Percentiles rank a stretch among this genome's conserved stretches.
These are phyloP conservation scores for Cistogaster globosa DNA, from an alignment of 2,888 invertebrate species.

Conservation along the genomic window DNA sequence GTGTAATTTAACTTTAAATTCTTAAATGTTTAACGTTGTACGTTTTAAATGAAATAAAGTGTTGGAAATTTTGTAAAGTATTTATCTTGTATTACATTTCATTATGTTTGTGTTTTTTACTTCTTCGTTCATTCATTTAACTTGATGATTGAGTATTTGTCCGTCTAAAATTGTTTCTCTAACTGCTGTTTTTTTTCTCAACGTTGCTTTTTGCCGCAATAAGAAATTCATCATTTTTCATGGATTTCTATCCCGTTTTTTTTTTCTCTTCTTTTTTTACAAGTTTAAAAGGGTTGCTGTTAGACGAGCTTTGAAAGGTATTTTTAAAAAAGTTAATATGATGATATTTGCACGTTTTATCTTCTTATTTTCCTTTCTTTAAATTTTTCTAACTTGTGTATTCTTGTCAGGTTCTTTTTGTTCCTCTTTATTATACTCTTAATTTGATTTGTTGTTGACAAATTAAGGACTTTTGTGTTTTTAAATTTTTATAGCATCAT, in stretches of 20 bases:
- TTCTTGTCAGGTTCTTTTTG: constrained; percentile 67
- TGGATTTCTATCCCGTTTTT: constrained; percentile 19
- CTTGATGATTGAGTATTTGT: constrained; percentile 73
- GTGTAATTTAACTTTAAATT: neutral
- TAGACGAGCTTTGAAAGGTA: constrained; percentile 64
- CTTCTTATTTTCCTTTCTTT: constrained; percentile 31
- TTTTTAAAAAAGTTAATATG: constrained; percentile 53
- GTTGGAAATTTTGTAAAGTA: constrained; percentile 57
- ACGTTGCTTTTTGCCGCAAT: constrained; percentile 34
- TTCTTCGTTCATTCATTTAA: constrained; percentile 34
- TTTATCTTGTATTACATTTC: constrained; percentile 57
- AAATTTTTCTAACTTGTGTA: constrained; percentile 62
- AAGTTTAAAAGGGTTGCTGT: constrained; percentile 54
- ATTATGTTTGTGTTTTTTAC: constrained; percentile 15
- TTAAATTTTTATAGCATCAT: constrained; percentile 48
- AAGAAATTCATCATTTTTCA: constrained; percentile 67
- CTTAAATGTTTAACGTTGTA: constrained; percentile 16
- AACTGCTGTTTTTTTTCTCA: constrained; percentile 72
- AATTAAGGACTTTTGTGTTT: constrained; percentile 69
- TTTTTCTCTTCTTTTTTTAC: constrained; percentile 7
- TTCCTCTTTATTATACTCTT: constrained; percentile 55
- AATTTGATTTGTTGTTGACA: constrained; percentile 74
- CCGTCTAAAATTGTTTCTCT: constrained; percentile 73
- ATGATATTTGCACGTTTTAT: constrained; percentile 53
- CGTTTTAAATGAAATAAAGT: constrained; percentile 37